These are phyloP conservation scores for Ophion obscuratus DNA, from an alignment of 2,888 invertebrate species.

Conservation along the genomic window DNA sequence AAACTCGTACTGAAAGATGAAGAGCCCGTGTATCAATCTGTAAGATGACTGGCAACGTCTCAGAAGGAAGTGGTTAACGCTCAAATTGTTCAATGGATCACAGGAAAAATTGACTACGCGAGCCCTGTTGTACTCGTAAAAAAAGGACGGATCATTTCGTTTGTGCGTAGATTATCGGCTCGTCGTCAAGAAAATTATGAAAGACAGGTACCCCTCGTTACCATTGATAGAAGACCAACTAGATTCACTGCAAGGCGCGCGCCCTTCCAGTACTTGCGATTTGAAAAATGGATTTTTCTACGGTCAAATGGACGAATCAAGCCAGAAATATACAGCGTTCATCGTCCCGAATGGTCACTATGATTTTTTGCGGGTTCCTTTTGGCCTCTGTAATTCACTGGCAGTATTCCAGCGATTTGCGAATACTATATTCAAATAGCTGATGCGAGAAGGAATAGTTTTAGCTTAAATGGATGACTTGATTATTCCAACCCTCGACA, in stretches of 20 bases:
- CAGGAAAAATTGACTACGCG: conserved; percentile 2
- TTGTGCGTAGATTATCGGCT: conserved; percentile 5
- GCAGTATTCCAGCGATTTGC: conserved; percentile 5
- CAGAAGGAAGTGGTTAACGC: background rate
- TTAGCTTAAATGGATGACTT: conserved; percentile 7
- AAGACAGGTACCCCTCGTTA: background rate
- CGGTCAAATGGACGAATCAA: conserved; percentile 1
- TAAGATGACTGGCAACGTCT: background rate
- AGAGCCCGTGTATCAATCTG: conserved; percentile 68
- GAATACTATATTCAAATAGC: background rate
- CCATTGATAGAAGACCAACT: conserved; percentile 1
- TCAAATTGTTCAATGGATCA: conserved; percentile 15
- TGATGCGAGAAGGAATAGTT: background rate
- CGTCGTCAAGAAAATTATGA: background rate
- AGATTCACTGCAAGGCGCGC: background rate
- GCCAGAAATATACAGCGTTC: background rate
- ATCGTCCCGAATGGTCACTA: conserved; percentile 13
- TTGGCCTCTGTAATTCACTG: conserved; percentile 12
- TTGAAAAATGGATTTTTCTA: background rate
- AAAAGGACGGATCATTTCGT: background rate
- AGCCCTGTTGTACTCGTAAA: conserved; percentile 1
- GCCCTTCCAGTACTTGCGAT: background rate
- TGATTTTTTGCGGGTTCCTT: conserved; percentile 5
- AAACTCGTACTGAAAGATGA: conserved; percentile 72
- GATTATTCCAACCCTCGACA: conserved; percentile 5